Base-by-base conservation (phyloP, 2,888 invertebrate species). In the Dynastes tityus region DNA sequence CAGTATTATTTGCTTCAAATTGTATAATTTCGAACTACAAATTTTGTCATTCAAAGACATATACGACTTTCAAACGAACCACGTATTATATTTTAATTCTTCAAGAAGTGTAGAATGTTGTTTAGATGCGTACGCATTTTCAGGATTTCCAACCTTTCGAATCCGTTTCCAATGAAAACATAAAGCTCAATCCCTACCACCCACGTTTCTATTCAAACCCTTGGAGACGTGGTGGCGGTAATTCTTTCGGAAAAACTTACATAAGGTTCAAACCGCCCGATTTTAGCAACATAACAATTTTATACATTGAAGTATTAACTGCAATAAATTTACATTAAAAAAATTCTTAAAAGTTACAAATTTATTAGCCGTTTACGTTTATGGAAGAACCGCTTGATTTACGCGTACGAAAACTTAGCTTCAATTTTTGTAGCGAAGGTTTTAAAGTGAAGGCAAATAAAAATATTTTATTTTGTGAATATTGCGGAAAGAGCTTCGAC, bases 401-500 rank as follows among this genome's bases (percentile, higher is more conserved):
- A 29, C 82, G 82, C 11, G 63, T 82, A 55, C 74, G 61, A 27
- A 82, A 80, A 78, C 45, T 67, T 13, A 75, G 22, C 3, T 32
- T 63, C 13, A 70, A 80, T 40, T 73, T 51, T n/a, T 2, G n/a
- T 53, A 37, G 29, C 2, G 58, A 73, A n/a, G 9, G 73, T 37
- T 64, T 68, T 53, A 78, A 75, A 70, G 49, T 51, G 32, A 76
- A 65, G 13, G 22, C 58, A 3, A 61, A 76, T 32, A 80, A 81
- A 78, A 75, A 77, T 73, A 27, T 65, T 51, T 76, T 97, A 83
- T 96, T 96, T 3, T 97, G 97, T 87, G 95, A 96, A 89, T 95
- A 96, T 64, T 97, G 97, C 87, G 94, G 95, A 80, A 97, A 97
- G 89, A 95, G 95, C 37, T 97, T 97, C 87, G 97, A 97, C 89